Evolutionary conservation across 2,888 invertebrate species (phyloP), one percentile per base, ranked within the genome.

Genomic region (Cistogaster globosa): DNA sequence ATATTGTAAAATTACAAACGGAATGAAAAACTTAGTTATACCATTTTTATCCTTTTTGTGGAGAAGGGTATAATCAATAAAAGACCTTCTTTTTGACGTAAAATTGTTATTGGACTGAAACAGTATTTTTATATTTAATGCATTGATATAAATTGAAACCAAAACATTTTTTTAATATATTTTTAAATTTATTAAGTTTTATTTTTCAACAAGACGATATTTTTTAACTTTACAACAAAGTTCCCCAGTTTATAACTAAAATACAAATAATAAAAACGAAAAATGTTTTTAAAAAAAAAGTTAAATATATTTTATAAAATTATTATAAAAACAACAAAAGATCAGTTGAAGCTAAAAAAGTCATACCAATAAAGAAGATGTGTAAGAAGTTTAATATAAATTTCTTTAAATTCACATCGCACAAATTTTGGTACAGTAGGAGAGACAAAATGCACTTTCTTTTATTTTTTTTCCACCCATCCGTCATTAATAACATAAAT

Each of bases 331-430:
- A 65, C 42, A 51, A 75, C 16, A 62, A 53, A 53, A 71, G 69
- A 57, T 68, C 48, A 63, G 32, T 69, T 68, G 18, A 80, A 74
- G 55, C 62, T 65, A 69, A 69, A 68, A 75, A 58, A 55, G 11
- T 16, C 9, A 32, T 36, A 45, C 62, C 55, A 48, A 45, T 57
- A 67, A 11, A 1, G 42, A 11, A 1, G 42, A 67, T 65, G 65
- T 62, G 78, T 88, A 89, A 90, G 91, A 92, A 92, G 90, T 92
- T 92, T 92, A 91, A 91, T 91, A 91, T 91, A 92, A 91, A 92
- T 91, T 91, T 92, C 92, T 89, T 89, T 75, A 87, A 75, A 89
- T 87, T 38, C 84, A 76, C 86, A 77, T 51, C 26, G 32, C 16
- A 12, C 14, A 36, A 62, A 58, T 86, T 84, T 71, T 76, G 76